Conservation (phyloP, 2,888 invertebrate genomes). For the Aspidiotus destructor region DNA sequence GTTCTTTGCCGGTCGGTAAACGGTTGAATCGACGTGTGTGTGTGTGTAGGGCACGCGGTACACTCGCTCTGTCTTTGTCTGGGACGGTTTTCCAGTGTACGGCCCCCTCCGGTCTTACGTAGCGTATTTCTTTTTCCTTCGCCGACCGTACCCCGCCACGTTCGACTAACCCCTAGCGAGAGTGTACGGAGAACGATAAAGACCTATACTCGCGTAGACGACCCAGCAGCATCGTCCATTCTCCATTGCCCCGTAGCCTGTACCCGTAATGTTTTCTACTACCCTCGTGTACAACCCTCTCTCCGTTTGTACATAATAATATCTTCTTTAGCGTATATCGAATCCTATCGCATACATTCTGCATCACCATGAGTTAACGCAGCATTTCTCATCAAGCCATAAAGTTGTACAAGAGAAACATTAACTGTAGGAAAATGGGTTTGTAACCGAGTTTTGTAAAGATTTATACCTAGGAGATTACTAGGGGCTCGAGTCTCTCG, state of each 20-base stretch:
- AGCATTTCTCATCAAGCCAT: no score
- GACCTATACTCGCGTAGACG: conserved; percentile 26
- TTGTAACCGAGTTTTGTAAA: no score
- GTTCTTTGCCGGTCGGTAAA: not conserved
- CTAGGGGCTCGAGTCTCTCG: no score
- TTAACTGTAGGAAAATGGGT: no score
- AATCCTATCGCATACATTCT: no score
- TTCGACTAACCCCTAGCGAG: no score
- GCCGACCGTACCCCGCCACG: conserved; percentile 3
- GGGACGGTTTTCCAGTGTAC: conserved; percentile 28
- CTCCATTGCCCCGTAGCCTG: conserved; percentile 24
- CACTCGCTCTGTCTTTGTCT: conserved; percentile 26
- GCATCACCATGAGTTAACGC: no score
- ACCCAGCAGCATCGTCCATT: conserved; percentile 14
- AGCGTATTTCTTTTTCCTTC: not conserved
- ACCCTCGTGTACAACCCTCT: no score
- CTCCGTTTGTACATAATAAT: no score
- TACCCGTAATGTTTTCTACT: not conserved
- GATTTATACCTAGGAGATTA: no score
- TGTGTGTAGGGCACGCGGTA: conserved; percentile 5
- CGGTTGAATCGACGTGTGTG: conserved; percentile 14
- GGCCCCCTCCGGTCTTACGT: conserved; percentile 23
- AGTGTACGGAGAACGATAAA: conserved; percentile 6
- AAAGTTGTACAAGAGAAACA: no score
- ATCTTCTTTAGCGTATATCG: no score